phyloP scores from a whole-genome alignment of 2,797 vertebrate species.

The Synaphobranchus kaupii region DNA sequence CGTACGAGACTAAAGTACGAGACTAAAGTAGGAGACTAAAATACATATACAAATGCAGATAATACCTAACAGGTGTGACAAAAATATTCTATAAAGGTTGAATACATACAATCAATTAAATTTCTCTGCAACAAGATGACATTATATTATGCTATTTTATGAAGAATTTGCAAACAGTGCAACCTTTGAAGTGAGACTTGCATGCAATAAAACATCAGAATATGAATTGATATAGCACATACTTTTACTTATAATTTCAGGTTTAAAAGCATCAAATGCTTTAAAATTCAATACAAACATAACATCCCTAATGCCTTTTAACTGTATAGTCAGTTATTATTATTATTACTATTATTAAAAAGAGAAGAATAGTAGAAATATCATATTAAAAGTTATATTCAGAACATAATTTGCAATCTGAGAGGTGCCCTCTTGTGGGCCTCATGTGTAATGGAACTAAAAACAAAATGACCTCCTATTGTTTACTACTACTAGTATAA shows the following conservation, averaged over 20 bases:
- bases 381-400: slow-evolving; percentile 16
- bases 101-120: slow-evolving; percentile 45
- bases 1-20: slow-evolving; percentile 24
- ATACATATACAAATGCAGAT: slow-evolving; percentile 24
- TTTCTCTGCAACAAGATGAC: slow-evolving; percentile 35
- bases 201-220: slow-evolving; percentile 48
- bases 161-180: too few relatives aligned
- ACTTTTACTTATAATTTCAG: slow-evolving; percentile 53
- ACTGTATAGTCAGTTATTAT: background rate
- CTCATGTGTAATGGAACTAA: slow-evolving; percentile 35
- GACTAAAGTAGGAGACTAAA: slow-evolving; percentile 14
- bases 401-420: slow-evolving; percentile 39
- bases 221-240: slow-evolving; percentile 44
- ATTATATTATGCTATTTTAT: slow-evolving; percentile 43
- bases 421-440: slow-evolving; percentile 67
- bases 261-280: slow-evolving; percentile 43
- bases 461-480: slow-evolving; percentile 38
- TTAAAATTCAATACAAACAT: background rate
- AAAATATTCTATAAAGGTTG: background rate
- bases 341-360: background rate
- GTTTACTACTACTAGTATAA: slow-evolving; percentile 50
- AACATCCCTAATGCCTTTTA: background rate
- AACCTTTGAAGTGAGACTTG: slow-evolving; percentile 36
- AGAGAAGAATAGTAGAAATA: background rate
- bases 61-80: slow-evolving; percentile 39